Evolutionary conservation across 2,797 vertebrate genomes (phyloP), one percentile per base, ranked within the genome.

Genomic region (Rhynchonycteris naso): DNA sequence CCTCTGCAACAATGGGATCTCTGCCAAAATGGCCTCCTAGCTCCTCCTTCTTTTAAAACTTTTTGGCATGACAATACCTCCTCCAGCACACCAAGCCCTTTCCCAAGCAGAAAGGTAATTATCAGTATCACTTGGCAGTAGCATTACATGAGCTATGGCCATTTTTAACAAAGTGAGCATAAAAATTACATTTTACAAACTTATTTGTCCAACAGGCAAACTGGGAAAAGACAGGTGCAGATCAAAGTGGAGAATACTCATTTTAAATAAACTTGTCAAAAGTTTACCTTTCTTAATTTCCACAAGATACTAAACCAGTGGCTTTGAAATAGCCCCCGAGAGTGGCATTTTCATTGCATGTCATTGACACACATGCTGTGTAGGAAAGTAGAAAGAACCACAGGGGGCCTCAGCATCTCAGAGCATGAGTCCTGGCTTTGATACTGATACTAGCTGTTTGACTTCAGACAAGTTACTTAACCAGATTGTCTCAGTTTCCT

Each of bases 231-330:
- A 88, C 84, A 83, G 93, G 88, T 96, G 50, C 90, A 90, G 87
- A 76, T 75, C 4, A 61, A 94, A 95, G 89, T 71, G 54, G 30
- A 74, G 93, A 92, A 97, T 21, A 72, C 13, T 79, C 1, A 0
- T 85, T 94, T 72, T 88, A 56, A 96, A 85, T 86, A 66, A 61
- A 81, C 80, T 90, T 88, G 35, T 93, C 79, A 88, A 82, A 91
- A 92, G 59, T 96, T 74, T 90, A 43, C 66, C 87, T 97, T 89
- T 65, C 38, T 87, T 95, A 78, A 86, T 93, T 95, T 96, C 87
- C 38, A 80, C 21, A 71, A 78, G 71, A 69, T 43, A 56, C 65
- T 93, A 81, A 97, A 38, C 54, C 24, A 2, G 15, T 81, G 68
- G 15, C 61, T 95, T 90, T 95, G 66, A 93, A 59, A 33, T n/a